Percentiles rank a stretch among this genome's conserved stretches.
Conservation (phyloP, 2,888 invertebrate species). For the Mactromeris polynyma region DNA sequence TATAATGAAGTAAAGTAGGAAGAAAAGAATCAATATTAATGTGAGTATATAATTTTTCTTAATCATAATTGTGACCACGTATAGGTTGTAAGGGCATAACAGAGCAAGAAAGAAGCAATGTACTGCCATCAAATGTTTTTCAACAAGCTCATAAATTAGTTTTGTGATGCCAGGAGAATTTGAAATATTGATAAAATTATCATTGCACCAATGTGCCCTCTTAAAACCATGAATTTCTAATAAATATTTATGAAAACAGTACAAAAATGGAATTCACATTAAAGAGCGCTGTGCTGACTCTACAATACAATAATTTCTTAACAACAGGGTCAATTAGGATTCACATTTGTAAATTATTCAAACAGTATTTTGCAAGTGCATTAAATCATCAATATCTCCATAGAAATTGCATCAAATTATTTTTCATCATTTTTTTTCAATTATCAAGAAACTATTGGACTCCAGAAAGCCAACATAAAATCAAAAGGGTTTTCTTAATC, state of each 20-base stretch:
- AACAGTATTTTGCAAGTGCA: background rate
- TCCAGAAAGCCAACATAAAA: background rate
- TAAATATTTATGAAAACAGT: background rate
- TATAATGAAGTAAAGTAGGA: too few relatives aligned
- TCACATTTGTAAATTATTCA: background rate
- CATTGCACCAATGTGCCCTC: background rate
- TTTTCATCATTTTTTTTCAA: background rate
- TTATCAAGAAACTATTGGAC: background rate
- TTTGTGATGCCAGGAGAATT: too few relatives aligned
- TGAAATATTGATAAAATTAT: background rate
- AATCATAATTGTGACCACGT: too few relatives aligned
- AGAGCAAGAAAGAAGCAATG: too few relatives aligned
- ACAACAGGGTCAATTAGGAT: background rate
- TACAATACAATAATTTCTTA: background rate
- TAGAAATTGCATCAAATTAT: background rate
- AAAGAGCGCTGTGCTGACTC: background rate
- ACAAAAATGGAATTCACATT: background rate
- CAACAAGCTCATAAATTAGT: too few relatives aligned
- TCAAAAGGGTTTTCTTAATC: background rate
- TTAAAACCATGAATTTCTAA: background rate
- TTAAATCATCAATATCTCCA: background rate
- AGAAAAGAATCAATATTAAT: too few relatives aligned
- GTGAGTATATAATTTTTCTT: too few relatives aligned
- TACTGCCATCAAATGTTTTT: too few relatives aligned
- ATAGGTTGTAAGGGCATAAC: too few relatives aligned